These are phyloP conservation scores for Seriola quinqueradiata DNA, from an alignment of 2,113 vertebrate species.

Conservation along the genomic window DNA sequence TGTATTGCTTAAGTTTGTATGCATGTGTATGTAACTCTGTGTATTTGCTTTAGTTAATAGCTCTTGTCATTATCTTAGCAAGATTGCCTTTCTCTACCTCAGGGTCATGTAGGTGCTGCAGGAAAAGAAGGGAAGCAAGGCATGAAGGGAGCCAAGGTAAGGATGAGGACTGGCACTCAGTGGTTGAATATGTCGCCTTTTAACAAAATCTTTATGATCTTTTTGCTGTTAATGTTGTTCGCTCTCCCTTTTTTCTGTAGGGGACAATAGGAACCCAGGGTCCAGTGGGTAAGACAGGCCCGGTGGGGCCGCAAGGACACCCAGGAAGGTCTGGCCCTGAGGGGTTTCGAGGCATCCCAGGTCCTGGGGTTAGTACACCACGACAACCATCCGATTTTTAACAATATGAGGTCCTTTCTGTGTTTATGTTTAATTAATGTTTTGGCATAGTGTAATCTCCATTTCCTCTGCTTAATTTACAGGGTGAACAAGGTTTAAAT, in stretches of 20 bases:
- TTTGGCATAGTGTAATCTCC: not conserved
- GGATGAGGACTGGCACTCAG: not conserved
- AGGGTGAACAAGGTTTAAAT: conserved; percentile 93
- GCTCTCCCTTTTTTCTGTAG: conserved; percentile 71
- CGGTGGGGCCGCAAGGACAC: conserved; percentile 88
- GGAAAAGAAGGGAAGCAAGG: conserved; percentile 92
- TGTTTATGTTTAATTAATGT: not conserved
- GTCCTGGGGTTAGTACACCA: conserved; percentile 88
- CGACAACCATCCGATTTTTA: not conserved
- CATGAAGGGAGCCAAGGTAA: conserved; percentile 91
- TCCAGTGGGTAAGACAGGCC: conserved; percentile 87
- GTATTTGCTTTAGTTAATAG: not conserved
- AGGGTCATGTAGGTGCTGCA: conserved; percentile 87
- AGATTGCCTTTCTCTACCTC: conserved; percentile 14
- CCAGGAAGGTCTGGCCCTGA: conserved; percentile 89
- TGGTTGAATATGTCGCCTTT: not conserved
- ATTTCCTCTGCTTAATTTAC: conserved; percentile 39
- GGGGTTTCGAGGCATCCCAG: conserved; percentile 92
- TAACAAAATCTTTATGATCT: not conserved
- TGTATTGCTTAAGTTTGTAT: not conserved
- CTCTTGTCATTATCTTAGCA: not conserved
- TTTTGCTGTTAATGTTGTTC: not conserved
- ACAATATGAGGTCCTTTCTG: not conserved
- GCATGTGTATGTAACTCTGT: not conserved
- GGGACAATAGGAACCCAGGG: conserved; percentile 86